Percentiles rank a stretch among this genome's conserved stretches.
Evolutionary conservation across 2,888 invertebrate genomes (phyloP).

Genomic region (Rhamphomyia laevipes): DNA sequence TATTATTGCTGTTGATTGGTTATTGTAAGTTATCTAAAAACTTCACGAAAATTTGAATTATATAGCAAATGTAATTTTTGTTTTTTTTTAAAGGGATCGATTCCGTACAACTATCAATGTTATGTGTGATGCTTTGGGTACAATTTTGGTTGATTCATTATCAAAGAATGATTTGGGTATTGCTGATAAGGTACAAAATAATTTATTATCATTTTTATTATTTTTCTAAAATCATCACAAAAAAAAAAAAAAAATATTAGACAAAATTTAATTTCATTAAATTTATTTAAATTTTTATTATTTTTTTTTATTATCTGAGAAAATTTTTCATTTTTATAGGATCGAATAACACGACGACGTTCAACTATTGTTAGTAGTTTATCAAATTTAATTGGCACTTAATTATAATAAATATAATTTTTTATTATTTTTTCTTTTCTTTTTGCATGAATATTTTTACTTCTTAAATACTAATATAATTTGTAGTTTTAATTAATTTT

Average conservation of each 20-base stretch:
- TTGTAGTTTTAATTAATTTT: too few species aligned
- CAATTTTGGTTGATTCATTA: conserved; percentile 78
- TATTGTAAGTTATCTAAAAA: conserved; percentile 57
- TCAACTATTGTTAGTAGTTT: too few species aligned
- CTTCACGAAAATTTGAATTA: neutral
- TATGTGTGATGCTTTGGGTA: conserved; percentile 88
- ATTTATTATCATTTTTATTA: conserved; percentile 8
- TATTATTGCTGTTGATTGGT: conserved; percentile 86
- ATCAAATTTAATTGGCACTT: too few species aligned
- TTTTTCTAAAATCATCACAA: neutral
- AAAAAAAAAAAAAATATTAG: too few species aligned
- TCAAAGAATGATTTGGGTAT: conserved; percentile 58
- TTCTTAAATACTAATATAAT: too few species aligned
- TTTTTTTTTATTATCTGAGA: neutral
- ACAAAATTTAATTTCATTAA: neutral
- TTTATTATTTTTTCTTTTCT: too few species aligned
- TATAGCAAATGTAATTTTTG: neutral
- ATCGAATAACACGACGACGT: too few species aligned
- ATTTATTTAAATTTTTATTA: neutral
- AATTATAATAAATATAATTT: too few species aligned
- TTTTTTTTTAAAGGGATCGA: conserved; percentile 50
- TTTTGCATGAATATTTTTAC: too few species aligned
- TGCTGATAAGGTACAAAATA: conserved; percentile 35
- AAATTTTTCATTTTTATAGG: neutral
- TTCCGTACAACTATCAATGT: conserved; percentile 88